Conservation (phyloP, 2,888 invertebrate species). For the Drosophila quinaria region DNA sequence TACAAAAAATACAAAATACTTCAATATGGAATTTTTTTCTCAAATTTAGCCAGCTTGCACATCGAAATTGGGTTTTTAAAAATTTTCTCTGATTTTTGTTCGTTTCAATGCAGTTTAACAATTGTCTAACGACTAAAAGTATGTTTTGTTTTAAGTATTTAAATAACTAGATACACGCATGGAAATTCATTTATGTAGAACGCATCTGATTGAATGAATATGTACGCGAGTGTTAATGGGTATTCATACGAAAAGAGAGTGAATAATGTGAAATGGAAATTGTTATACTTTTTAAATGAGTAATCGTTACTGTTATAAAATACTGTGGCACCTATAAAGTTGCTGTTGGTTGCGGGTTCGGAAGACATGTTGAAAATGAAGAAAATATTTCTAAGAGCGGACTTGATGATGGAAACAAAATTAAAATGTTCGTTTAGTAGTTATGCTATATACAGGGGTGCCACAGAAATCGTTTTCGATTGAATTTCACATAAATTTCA, state of each 20-base stretch:
- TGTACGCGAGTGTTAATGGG: constrained; percentile 72
- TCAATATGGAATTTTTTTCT: constrained; percentile 38
- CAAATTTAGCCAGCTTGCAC: constrained; percentile 44
- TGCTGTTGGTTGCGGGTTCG: constrained; percentile 11
- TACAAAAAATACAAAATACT: constrained; percentile 47
- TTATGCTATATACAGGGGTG: constrained; percentile 20
- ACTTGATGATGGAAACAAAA: constrained; percentile 29
- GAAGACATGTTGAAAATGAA: neutral
- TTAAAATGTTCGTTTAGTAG: constrained; percentile 17
- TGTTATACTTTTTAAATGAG: constrained; percentile 29
- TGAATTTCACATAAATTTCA: no score
- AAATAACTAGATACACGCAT: constrained; percentile 84
- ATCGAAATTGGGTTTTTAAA: constrained; percentile 31
- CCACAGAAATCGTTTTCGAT: no score
- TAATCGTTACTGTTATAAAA: constrained; percentile 42
- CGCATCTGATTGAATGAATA: constrained; percentile 71
- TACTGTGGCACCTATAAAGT: constrained; percentile 75
- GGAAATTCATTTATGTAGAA: constrained; percentile 79
- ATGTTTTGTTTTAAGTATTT: constrained; percentile 70
- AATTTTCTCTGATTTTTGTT: constrained; percentile 25
- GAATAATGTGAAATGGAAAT: constrained; percentile 25
- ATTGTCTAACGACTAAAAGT: constrained; percentile 84
- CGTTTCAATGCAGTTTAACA: constrained; percentile 66
- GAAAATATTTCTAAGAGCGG: neutral
- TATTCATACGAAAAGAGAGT: constrained; percentile 27